Conservation (phyloP, 2,888 invertebrate genomes). For the Melikaiella ostensackeni region DNA sequence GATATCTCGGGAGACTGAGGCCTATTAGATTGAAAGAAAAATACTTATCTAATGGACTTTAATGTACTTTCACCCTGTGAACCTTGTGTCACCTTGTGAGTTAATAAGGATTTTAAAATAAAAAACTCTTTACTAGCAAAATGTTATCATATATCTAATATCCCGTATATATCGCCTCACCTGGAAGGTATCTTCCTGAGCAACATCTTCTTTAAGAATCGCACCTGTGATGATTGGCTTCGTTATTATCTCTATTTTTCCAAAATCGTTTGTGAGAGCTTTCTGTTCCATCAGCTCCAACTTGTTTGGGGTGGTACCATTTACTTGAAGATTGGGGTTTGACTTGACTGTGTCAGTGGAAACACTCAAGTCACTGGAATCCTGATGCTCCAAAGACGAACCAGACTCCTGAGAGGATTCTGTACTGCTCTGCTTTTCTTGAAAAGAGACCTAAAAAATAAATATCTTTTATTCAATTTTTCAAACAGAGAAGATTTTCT, state of each 20-base stretch:
- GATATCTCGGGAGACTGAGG: too few species aligned
- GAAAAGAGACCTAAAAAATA: constrained; percentile 57
- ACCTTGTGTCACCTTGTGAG: too few species aligned
- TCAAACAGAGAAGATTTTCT: background rate
- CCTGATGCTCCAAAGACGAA: constrained; percentile 69
- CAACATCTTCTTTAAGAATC: constrained; percentile 83
- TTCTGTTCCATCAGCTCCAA: constrained; percentile 64
- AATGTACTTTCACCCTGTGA: too few species aligned
- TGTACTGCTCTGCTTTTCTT: constrained; percentile 61
- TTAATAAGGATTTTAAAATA: too few species aligned
- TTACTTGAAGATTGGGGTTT: constrained; percentile 69
- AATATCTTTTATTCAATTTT: background rate
- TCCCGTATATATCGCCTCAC: background rate
- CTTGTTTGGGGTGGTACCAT: constrained; percentile 66
- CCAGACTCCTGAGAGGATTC: constrained; percentile 60
- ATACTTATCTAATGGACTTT: too few species aligned
- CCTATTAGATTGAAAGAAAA: too few species aligned
- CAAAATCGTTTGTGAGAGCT: constrained; percentile 75
- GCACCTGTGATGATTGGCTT: constrained; percentile 86
- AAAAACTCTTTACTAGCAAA: background rate
- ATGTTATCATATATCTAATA: background rate
- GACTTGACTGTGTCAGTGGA: constrained; percentile 70
- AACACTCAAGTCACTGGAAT: constrained; percentile 69
- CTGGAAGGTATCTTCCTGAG: constrained; percentile 77
- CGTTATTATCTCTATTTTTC: constrained; percentile 78